Base-by-base conservation (phyloP, 1,140 invertebrate genomes). In the Hycleus cichorii region DNA sequence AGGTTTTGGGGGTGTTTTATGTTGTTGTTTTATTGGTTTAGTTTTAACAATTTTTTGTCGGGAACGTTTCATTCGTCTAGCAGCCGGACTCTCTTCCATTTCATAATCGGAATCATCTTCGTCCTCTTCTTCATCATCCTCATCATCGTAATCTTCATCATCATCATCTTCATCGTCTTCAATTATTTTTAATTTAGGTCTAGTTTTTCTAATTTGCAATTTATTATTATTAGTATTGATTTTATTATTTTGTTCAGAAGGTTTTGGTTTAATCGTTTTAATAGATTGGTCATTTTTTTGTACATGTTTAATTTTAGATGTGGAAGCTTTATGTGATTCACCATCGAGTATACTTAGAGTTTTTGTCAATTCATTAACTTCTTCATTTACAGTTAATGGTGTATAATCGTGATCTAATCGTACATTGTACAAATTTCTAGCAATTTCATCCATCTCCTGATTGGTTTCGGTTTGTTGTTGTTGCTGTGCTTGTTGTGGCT, bases 341-440 rank as follows among this genome's bases (percentile, higher is more conserved):
- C 64, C 70, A 60, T 72, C 69, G 9, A 74, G 39, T 39, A 72
- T 69, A 64, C 69, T 72, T 7, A 73, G 57, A 25, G 72, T 70
- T 63, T 70, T 67, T 3, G 67, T 68, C 43, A 69, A 44, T 58
- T 73, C 72, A 58, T 72, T 70, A 3, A 57, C 50, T 43, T 66
- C 62, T 49, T 69, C 62, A 10, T 18, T 11, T 65, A 80, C 80
- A 45, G 77, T 82, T 38, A 80, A 77, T 12, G 81, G 77, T 52
- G 83, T 85, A 64, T 85, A 85, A 63, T 83, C 84, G 69, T 85
- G 83, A 70, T 85, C 83, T 73, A 84, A 83, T 64, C 77, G 76
- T 55, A 85, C 81, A 47, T 75, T 72, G 68, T 77, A 67, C 72
- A 78, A 70, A 75, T 79, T 70, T 69, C 72, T 63, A 73, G 69